Evolutionary conservation across 2,888 invertebrate genomes (phyloP).

Genomic region (Eupeodes latifasciatus): DNA sequence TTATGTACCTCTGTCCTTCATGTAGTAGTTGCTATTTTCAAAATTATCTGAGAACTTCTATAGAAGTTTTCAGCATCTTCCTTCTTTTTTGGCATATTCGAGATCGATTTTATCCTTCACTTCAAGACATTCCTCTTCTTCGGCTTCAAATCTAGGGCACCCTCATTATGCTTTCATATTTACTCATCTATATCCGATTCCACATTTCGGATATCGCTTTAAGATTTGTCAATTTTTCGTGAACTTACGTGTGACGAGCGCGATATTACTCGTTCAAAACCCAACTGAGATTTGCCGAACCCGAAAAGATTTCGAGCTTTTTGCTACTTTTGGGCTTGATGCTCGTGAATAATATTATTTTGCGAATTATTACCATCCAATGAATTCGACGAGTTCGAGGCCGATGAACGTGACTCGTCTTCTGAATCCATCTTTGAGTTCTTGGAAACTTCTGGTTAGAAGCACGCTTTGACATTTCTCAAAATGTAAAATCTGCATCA

Average conservation of each 20-base stretch:
- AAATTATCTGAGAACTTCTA: slow-evolving; percentile 88
- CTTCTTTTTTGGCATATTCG: slow-evolving; percentile 85
- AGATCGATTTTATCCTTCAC: slow-evolving; percentile 86
- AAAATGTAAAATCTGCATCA: slow-evolving; percentile 61
- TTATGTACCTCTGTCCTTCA: slow-evolving; percentile 88
- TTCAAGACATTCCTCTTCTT: slow-evolving; percentile 91
- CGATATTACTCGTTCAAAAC: slow-evolving; percentile 68
- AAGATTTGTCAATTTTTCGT: slow-evolving; percentile 68
- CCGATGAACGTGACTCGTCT: slow-evolving; percentile 82
- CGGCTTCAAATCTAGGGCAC: slow-evolving; percentile 93
- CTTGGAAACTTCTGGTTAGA: slow-evolving; percentile 31
- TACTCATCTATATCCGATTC: slow-evolving; percentile 80
- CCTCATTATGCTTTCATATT: slow-evolving; percentile 89
- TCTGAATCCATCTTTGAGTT: slow-evolving; percentile 78
- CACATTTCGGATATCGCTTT: slow-evolving; percentile 63
- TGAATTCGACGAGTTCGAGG: slow-evolving; percentile 84
- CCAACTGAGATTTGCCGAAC: slow-evolving; percentile 34
- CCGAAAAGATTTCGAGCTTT: slow-evolving; percentile 77
- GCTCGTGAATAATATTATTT: slow-evolving; percentile 80
- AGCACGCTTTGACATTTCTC: slow-evolving; percentile 59
- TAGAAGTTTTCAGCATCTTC: slow-evolving; percentile 77
- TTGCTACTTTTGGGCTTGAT: slow-evolving; percentile 77
- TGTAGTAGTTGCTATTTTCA: slow-evolving; percentile 89
- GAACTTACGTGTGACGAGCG: slow-evolving; percentile 80
- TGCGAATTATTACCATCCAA: slow-evolving; percentile 84